Evolutionary conservation across 1,140 invertebrate species (phyloP).

Genomic region (Panulirus ornatus): DNA sequence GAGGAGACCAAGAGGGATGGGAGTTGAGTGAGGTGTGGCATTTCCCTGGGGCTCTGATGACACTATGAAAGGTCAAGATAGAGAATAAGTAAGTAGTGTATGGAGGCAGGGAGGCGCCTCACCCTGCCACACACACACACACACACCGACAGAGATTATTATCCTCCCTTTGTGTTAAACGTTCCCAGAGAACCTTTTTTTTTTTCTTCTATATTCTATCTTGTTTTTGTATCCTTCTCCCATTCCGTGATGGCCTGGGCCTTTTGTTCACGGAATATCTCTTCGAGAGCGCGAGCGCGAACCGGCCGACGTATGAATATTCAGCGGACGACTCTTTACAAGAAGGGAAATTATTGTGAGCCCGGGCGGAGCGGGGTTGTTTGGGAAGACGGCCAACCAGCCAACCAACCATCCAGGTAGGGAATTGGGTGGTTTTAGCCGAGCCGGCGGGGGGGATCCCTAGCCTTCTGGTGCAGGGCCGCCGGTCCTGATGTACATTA

Average conservation of each 20-base stretch:
- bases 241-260: background rate
- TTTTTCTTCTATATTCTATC: too few relatives aligned
- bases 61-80: too few relatives aligned
- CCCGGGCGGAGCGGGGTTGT: too few relatives aligned
- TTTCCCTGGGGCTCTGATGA: background rate
- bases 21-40: background rate
- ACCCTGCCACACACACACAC: too few relatives aligned
- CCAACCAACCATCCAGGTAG: background rate
- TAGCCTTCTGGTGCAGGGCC: background rate
- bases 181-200: background rate
- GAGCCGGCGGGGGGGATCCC: too few relatives aligned
- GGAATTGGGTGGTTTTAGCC: background rate
- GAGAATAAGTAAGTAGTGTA: slow-evolving; percentile 13
- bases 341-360: background rate
- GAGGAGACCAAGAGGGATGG: too few relatives aligned
- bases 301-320: background rate
- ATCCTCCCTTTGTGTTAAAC: background rate
- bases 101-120: background rate
- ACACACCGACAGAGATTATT: slow-evolving; percentile 3
- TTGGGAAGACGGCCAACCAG: too few relatives aligned
- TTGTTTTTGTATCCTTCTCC: too few relatives aligned
- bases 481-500: background rate
- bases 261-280: background rate
- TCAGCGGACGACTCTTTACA: background rate
- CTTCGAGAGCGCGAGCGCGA: background rate